phyloP scores from a whole-genome alignment of 2,888 invertebrate genomes.

The Cheilosia variabilis region DNA sequence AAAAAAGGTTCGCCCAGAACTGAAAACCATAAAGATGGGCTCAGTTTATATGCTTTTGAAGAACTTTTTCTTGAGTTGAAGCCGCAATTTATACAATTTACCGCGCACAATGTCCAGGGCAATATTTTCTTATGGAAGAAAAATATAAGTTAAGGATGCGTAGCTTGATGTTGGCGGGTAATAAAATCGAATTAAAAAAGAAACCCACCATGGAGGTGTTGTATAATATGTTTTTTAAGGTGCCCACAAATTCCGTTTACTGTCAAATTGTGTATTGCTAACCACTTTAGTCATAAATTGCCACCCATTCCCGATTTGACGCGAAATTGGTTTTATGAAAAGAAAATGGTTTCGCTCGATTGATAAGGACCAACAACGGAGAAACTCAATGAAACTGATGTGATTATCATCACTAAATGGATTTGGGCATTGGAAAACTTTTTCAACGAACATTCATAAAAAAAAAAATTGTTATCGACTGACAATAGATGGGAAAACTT shows the following conservation, averaged over 20 bases:
- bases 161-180: too few relatives aligned
- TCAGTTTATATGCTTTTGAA: slow-evolving; percentile 6
- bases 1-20: neutral
- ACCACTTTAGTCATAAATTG: too few relatives aligned
- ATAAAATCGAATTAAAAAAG: neutral
- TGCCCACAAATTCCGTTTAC: too few relatives aligned
- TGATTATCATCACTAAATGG: slow-evolving; percentile 32
- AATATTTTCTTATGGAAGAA: neutral
- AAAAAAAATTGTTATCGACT: neutral
- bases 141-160: neutral
- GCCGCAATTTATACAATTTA: slow-evolving; percentile 57
- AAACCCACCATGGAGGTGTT: too few relatives aligned
- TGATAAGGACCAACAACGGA: neutral
- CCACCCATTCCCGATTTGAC: too few relatives aligned
- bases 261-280: too few relatives aligned
- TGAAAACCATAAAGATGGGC: slow-evolving; percentile 13
- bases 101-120: neutral
- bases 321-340: too few relatives aligned
- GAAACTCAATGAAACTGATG: neutral
- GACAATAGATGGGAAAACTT: slow-evolving; percentile 10
- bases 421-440: slow-evolving; percentile 2
- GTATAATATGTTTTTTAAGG: too few relatives aligned
- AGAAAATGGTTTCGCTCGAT: neutral
- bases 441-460: neutral
- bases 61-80: slow-evolving; percentile 28